Evolutionary conservation across 2,797 vertebrate species (phyloP), one percentile per base, ranked within the genome.

Genomic region (Rhinichthys osculus): DNA sequence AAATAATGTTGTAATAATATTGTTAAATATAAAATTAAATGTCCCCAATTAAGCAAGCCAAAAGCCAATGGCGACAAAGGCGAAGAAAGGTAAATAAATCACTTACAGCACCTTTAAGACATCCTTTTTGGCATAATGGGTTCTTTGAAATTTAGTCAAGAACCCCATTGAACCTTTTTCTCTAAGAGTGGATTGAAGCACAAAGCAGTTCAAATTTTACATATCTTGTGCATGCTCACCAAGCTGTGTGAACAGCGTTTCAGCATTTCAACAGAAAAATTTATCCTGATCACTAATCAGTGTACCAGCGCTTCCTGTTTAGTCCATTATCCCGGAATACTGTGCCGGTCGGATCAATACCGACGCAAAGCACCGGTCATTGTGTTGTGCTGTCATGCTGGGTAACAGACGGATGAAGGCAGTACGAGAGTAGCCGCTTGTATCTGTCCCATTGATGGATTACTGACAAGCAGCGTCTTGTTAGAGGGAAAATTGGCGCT

Each of bases 401-500:
- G 35, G n/a, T 62, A 71, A 74, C 42, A 72, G 71, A 73, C 40
- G 10, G 27, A 62, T 74, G 81, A 74, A 17, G 30, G 57, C 16
- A 21, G 42, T 33, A 33, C 14, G 27, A 66, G 14, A 66, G 64
- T 16, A 66, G 64, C 64, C 64, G 21, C 71, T 64, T 83, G 71
- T 74, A 50, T 83, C 30, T 83, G 57, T 74, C 82, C 33, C 21
- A 7, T 66, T 76, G 71, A 83, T 83, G 82, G 57, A 83, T 83
- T 35, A 21, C 57, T 83, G 71, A 83, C 30, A 83, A 74, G 57
- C 82, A 33, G 40, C 13, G 0, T 83, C 30, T 64, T 74, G 71
- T 83, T 74, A 66, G 42, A 83, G 8, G n/a, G 57, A 83, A 83
- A 50, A 83, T 66, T 35, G 71, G 13, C 5, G 5, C 82, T 66